Base-by-base conservation (phyloP, 2,113 vertebrate genomes). In the Eolophus roseicapilla region DNA sequence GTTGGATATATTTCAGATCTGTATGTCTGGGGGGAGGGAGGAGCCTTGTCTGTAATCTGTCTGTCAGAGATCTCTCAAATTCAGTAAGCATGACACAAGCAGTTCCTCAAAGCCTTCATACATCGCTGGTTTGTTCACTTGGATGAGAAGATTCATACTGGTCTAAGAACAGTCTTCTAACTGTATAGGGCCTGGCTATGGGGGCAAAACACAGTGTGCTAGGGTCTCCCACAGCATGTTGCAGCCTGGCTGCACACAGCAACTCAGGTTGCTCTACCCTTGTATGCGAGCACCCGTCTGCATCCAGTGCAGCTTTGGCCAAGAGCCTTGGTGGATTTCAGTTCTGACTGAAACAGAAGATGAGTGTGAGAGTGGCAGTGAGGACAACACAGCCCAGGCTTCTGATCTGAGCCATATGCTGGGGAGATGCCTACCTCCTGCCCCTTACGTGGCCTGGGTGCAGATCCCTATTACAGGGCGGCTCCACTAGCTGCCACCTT, bases 381-480 rank as follows among this genome's bases (percentile, higher is more conserved):
- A 69, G 31, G 17, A 44, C 24, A 57, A 27, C 2, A 5, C 14
- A 41, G 41, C 19, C 43, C 11, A 4, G 20, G 49, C 15, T 7
- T 19, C 59, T 35, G 3, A 57, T 29, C 15, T 5, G 10, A 68
- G 68, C 41, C 5, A 2, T 17, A 19, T 3, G 8, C 14, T 0
- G 2, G 24, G 18, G 35, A 28, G 1, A 3, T 6, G 37, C 43
- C 19, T 17, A 44, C 24, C 16, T 18, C 15, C 41, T 18, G 24
- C 10, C 2, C 17, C n/a, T 75, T 18, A 21, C 3, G 0, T 0
- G 3, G 21, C 44, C 35, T 69, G 39, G 43, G 12, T 43, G 49
- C 47, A 64, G 39, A 31, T 60, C 39, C 10, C 21, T 0, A 0
- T 43, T 46, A 47, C 3, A 2, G 19, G 16, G 6, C 3, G 3